Conservation (phyloP, 2,113 vertebrate genomes). For the Vulpes vulpes region DNA sequence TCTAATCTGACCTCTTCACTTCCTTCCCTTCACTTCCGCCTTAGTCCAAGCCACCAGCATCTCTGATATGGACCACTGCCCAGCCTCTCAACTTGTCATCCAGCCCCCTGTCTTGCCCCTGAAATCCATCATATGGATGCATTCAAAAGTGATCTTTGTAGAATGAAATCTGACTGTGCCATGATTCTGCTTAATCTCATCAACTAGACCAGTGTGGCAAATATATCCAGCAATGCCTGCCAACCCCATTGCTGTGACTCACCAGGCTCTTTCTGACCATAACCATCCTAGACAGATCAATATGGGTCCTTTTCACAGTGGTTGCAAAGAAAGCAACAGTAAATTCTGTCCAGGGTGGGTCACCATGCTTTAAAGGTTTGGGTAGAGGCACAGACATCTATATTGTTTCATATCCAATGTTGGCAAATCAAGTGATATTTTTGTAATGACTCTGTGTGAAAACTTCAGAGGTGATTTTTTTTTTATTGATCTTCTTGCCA, state of each 20-base stretch:
- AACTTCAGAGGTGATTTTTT: neutral
- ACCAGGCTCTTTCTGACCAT: accelerated
- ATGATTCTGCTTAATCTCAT: neutral
- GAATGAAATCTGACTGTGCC: neutral
- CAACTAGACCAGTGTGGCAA: neutral
- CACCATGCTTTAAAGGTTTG: neutral
- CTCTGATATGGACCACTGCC: neutral
- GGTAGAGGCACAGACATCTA: neutral
- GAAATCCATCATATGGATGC: neutral
- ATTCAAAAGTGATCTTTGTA: neutral
- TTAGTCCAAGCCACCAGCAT: neutral
- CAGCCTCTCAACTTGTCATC: neutral
- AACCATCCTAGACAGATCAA: neutral
- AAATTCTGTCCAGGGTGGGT: neutral
- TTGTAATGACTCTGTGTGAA: constrained; percentile 6
- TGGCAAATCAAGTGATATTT: constrained; percentile 36
- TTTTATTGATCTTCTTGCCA: constrained; percentile 44
- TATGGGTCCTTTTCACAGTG: neutral
- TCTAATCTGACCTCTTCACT: neutral
- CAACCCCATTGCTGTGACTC: neutral
- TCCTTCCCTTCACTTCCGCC: neutral
- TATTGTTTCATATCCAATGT: neutral
- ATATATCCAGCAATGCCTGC: neutral
- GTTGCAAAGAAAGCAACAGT: neutral
- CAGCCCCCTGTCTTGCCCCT: neutral